phyloP scores from a whole-genome alignment of 2,113 vertebrate genomes.

The Gymnocephalus cernua region DNA sequence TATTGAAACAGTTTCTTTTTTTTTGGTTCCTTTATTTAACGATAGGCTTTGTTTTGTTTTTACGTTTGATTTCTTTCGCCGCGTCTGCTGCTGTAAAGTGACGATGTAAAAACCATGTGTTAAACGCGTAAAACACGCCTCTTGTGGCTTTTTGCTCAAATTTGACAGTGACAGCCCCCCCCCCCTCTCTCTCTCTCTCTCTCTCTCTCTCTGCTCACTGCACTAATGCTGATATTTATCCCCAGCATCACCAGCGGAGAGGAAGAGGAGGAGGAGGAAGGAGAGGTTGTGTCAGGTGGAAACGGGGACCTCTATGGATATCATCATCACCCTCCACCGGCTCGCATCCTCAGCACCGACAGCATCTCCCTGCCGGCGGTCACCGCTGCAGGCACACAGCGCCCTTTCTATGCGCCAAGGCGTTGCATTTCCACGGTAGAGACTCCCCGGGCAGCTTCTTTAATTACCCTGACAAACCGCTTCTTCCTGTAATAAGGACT shows the following conservation, averaged over 20 bases:
- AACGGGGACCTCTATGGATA: slow-evolving; percentile 75
- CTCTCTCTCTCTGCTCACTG: slow-evolving; percentile 32
- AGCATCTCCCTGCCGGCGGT: slow-evolving; percentile 62
- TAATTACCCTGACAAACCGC: slow-evolving; percentile 31
- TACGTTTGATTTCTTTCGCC: background rate
- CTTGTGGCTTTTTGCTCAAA: slow-evolving; percentile 22
- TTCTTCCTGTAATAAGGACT: slow-evolving; percentile 39
- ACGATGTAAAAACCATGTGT: background rate
- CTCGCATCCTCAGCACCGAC: slow-evolving; percentile 67
- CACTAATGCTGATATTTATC: slow-evolving; percentile 81
- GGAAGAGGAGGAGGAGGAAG: slow-evolving; percentile 69
- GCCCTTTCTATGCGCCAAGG: slow-evolving; percentile 27
- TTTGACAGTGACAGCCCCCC: background rate
- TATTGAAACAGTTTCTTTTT: background rate
- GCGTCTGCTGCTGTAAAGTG: background rate
- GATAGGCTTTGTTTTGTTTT: no score
- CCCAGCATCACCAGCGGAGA: slow-evolving; percentile 74
- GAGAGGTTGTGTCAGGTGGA: slow-evolving; percentile 77
- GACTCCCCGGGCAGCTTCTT: slow-evolving; percentile 22
- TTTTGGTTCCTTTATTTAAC: background rate
- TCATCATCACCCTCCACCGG: slow-evolving; percentile 77
- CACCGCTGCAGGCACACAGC: slow-evolving; percentile 54
- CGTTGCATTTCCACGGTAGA: slow-evolving; percentile 22
- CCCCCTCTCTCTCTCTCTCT: background rate
- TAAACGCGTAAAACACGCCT: slow-evolving; percentile 6